Evolutionary conservation across 2,888 invertebrate species (phyloP).

Genomic region (Papilio elwesi): DNA sequence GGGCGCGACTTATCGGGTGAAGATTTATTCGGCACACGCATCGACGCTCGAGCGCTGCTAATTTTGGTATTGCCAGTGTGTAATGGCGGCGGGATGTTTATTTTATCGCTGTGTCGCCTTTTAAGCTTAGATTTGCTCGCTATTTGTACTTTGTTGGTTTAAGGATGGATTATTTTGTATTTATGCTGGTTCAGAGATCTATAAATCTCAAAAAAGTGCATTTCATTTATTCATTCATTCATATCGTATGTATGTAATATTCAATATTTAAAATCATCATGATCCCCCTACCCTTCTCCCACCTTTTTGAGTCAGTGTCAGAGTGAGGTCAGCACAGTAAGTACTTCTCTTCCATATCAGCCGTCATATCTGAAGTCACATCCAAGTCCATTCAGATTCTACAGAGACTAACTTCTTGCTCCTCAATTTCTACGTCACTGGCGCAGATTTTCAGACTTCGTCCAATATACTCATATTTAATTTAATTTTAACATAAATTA

Average conservation of each 20-base stretch:
- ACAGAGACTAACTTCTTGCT: no score
- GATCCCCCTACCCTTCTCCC: no score
- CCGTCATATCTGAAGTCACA: no score
- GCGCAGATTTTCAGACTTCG: no score
- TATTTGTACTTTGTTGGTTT: conserved; percentile 37
- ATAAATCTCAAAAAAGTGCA: background rate
- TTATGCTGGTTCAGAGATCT: conserved; percentile 25
- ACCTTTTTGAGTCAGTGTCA: no score
- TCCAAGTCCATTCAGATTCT: no score
- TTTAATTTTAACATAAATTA: no score
- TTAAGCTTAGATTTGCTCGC: conserved; percentile 32
- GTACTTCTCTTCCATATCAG: no score
- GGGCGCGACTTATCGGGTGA: conserved; percentile 59
- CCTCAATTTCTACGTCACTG: no score
- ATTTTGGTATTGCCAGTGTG: conserved; percentile 51
- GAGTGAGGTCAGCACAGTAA: no score
- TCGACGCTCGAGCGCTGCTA: conserved; percentile 50
- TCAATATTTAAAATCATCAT: background rate
- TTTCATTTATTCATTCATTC: no score
- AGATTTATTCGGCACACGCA: conserved; percentile 65
- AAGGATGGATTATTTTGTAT: conserved; percentile 17
- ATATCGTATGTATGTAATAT: background rate
- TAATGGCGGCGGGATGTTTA: conserved; percentile 44
- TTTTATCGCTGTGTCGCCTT: conserved; percentile 42
- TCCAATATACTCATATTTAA: no score